Conservation (phyloP, 1,140 invertebrate species). For the Drosophila pseudoananassae region DNA sequence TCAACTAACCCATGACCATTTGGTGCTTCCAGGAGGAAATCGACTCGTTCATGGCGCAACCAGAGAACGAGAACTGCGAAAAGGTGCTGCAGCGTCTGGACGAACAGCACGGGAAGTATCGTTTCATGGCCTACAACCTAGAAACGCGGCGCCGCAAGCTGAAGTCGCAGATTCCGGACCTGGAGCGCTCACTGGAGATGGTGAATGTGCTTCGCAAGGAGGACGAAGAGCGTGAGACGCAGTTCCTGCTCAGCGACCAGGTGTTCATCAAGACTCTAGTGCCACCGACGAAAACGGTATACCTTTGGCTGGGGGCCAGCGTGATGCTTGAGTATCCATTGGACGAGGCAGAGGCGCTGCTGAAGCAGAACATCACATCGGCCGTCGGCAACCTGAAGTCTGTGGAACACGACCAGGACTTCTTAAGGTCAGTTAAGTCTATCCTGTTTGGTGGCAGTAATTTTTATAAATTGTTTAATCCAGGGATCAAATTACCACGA, state of each 20-base stretch:
- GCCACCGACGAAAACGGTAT: constrained; percentile 96
- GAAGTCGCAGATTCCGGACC: constrained; percentile 95
- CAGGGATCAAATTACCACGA: constrained; percentile 98
- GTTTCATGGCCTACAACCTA: constrained; percentile 98
- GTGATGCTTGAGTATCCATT: constrained; percentile 99
- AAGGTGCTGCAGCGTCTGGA: constrained; percentile 93
- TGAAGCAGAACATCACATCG: constrained; percentile 94
- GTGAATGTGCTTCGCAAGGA: constrained; percentile 94
- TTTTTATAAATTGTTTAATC: constrained; percentile 57
- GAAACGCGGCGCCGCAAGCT: constrained; percentile 92
- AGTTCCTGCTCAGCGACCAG: constrained; percentile 97
- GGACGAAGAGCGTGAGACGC: constrained; percentile 93
- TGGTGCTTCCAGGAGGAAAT: constrained; percentile 93
- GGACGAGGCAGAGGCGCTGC: constrained; percentile 94
- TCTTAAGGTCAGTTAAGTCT: constrained; percentile 60
- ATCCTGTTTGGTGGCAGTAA: too few relatives aligned
- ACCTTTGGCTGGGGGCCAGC: constrained; percentile 99
- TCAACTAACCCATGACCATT: constrained; percentile 68
- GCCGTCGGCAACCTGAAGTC: constrained; percentile 93
- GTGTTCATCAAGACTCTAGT: constrained; percentile 95
- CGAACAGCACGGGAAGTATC: constrained; percentile 97
- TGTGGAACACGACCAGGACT: constrained; percentile 94
- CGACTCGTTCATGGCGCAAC: constrained; percentile 93
- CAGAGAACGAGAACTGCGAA: constrained; percentile 93
- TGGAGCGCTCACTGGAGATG: constrained; percentile 96